Evolutionary conservation across 2,797 vertebrate species (phyloP), one percentile per base, ranked within the genome.

Genomic region (Anabas testudineus): DNA sequence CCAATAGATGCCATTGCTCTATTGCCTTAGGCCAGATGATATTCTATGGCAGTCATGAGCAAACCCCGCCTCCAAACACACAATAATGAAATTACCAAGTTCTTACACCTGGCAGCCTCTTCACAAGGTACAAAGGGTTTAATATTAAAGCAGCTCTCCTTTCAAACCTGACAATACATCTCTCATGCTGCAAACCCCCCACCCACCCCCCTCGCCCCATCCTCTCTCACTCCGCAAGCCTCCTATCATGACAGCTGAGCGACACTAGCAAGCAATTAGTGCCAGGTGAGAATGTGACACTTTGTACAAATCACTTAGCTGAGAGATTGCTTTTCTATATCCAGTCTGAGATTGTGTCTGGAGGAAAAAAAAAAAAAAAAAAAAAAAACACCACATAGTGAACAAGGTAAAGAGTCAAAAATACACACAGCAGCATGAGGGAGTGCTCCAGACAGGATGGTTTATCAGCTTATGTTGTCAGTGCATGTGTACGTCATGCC

Each of bases 291-390:
- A 90, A 81, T 85, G 74, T 91, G 85, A 88, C 81, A 84, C 76
- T 86, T 92, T 85, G 84, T 64, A 88, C 76, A 89, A 89, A 87
- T 90, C 91, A 90, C 84, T 92, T 86, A 85, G 78, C 84, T 72
- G 71, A 78, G 34, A 84, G 76, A 88, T 89, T 88, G 87, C 75
- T 84, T 88, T 88, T 80, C 82, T 73, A 78, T 88, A 83, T 83
- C 76, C 49, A 78, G 51, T 30, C 59, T 59, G 47, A 84, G 69
- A 87, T 81, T 80, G 76, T 81, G 57, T 84, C 71, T 80, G 62
- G 54, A 47, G 26, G n/a, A 43, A 64, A 24, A 37, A 52, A 34
- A n/a, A 43, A 64, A 24, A 37, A 52, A 34, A n/a, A 43, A 64
- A 24, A n/a, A 43, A 64, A 24, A 37, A 52, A 34, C 36, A 49